Percentiles rank a stretch among this genome's conserved stretches.
These are phyloP conservation scores for Pterocles burchelli DNA, from an alignment of 2,113 vertebrate species.

Conservation along the genomic window DNA sequence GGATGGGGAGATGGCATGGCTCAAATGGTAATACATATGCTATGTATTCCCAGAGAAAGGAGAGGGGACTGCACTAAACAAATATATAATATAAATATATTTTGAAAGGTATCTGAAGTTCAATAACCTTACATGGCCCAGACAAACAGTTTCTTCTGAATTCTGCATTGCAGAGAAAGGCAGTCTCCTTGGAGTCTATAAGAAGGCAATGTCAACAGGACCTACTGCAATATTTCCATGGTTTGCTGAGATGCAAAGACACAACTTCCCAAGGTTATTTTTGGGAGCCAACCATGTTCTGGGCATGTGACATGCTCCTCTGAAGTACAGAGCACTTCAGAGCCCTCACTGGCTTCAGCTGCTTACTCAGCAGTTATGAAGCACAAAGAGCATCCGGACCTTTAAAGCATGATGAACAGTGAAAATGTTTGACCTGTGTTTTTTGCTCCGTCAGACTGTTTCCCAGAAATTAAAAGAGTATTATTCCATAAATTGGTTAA, in stretches of 20 bases:
- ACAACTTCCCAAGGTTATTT: not conserved
- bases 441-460: not conserved
- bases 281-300: not conserved
- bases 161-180: not conserved
- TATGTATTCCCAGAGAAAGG: not conserved
- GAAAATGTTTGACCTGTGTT: not conserved
- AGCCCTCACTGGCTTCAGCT: not conserved
- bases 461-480: not conserved
- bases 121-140: not conserved
- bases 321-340: not conserved
- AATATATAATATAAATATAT: not conserved
- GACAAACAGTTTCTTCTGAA: not conserved
- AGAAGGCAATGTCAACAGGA: not conserved
- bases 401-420: not conserved
- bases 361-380: not conserved
- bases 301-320: not conserved
- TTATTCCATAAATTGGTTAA: not conserved
- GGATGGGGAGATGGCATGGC: not conserved
- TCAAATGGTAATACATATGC: not conserved
- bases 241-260: not conserved
- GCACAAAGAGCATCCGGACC: not conserved
- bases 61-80: not conserved
- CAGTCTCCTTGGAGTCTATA: not conserved
- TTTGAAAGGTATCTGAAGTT: not conserved
- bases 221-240: not conserved